These are phyloP conservation scores for Acleris emargana DNA, from an alignment of 2,888 invertebrate genomes.

Conservation along the genomic window DNA sequence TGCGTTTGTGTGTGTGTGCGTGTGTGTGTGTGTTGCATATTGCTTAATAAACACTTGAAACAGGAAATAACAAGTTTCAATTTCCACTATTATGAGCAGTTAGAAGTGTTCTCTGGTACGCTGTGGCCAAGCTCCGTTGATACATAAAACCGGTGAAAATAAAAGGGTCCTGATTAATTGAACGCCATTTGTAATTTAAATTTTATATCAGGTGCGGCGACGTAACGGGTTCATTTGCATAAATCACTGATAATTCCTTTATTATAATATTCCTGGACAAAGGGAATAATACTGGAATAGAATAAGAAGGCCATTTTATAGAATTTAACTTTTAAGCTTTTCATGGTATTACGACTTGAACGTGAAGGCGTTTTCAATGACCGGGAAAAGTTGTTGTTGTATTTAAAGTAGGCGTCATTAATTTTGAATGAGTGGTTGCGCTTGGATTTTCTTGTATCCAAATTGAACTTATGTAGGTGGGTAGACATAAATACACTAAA, in stretches of 20 bases:
- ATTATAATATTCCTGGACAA: constrained; percentile 33
- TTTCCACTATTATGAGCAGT: not conserved
- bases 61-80: not conserved
- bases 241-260: constrained; percentile 38
- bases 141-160: constrained; percentile 34
- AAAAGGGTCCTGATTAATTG: constrained; percentile 37
- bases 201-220: constrained; percentile 37
- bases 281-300: constrained; percentile 19
- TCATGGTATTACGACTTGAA: not conserved
- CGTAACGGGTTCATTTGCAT: constrained; percentile 37
- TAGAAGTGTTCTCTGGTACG: not conserved
- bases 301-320: constrained; percentile 29
- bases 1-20: no score
- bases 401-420: no score
- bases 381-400: no score
- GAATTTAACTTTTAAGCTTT: constrained; percentile 32
- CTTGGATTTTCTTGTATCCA: no score
- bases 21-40: no score
- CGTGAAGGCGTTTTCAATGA: no score
- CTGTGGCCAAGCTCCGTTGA: constrained; percentile 23
- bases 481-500: no score
- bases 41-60: no score
- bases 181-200: constrained; percentile 38
- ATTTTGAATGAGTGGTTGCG: no score
- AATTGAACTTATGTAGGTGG: no score